A percentile compares a stretch with the other conserved stretches of the same genome.
These are phyloP conservation scores for Tamandua tetradactyla DNA, from an alignment of 2,797 vertebrate genomes.

Conservation along the genomic window DNA sequence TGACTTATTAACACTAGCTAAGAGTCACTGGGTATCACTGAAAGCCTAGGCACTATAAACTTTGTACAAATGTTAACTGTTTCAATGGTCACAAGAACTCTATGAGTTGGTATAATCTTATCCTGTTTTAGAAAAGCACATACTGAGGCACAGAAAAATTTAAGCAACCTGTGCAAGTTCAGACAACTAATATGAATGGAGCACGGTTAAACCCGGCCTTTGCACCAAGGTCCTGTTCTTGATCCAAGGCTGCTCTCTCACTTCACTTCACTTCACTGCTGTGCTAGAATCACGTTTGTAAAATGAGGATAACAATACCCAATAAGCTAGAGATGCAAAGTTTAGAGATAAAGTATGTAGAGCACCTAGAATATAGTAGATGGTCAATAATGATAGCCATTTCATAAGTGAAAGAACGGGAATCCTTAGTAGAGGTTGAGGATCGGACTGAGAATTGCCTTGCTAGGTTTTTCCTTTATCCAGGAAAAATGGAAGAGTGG, in stretches of 20 bases:
- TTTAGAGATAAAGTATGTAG: background rate
- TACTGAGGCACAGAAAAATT: background rate
- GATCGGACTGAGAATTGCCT: background rate
- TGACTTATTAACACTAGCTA: background rate
- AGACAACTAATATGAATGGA: background rate
- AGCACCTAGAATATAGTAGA: background rate
- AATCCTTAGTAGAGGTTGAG: slow-evolving; percentile 19
- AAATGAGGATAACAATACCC: background rate
- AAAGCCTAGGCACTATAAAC: background rate
- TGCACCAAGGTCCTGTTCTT: background rate
- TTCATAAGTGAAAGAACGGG: background rate
- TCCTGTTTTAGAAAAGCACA: background rate
- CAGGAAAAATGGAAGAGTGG: background rate
- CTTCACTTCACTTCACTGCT: background rate
- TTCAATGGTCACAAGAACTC: background rate
- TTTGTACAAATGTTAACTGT: background rate
- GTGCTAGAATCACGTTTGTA: background rate
- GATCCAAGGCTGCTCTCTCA: background rate
- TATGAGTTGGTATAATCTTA: background rate
- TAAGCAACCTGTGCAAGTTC: background rate
- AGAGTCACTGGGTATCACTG: background rate
- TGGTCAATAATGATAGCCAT: background rate
- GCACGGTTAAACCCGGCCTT: background rate
- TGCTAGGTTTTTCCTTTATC: background rate
- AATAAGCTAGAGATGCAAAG: background rate